Percentiles rank a stretch among this genome's conserved stretches.
These are phyloP conservation scores for Anomalospiza imberbis DNA, from an alignment of 2,797 vertebrate species.

Conservation along the genomic window DNA sequence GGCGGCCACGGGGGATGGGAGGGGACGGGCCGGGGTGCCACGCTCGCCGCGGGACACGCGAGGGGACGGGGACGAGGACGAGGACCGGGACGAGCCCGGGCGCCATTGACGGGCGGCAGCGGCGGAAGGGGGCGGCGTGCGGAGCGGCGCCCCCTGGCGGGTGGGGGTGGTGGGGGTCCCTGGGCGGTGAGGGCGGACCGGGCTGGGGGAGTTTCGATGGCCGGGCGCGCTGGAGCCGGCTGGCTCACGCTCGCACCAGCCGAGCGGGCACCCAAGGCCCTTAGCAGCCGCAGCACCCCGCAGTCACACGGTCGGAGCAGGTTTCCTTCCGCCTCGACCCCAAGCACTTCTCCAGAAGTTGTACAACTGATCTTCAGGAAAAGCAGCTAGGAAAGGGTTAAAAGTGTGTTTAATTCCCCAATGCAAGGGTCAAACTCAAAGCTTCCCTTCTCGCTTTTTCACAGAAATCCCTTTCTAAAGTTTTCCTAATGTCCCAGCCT, in stretches of 20 bases:
- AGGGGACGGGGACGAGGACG: neutral
- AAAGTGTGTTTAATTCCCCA: neutral
- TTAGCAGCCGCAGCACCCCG: accelerated
- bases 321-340: too few relatives aligned
- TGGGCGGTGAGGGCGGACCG: accelerated
- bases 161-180: too few relatives aligned
- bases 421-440: neutral
- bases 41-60: neutral
- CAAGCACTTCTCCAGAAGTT: neutral
- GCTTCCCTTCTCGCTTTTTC: neutral
- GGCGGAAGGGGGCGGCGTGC: neutral
- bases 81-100: neutral
- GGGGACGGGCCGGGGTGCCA: neutral
- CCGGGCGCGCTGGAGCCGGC: accelerated
- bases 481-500: neutral
- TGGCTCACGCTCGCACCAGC: accelerated
- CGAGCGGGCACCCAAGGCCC: neutral
- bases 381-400: neutral
- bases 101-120: neutral
- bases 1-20: too few relatives aligned
- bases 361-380: neutral
- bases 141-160: neutral
- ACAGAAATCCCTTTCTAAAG: neutral
- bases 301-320: too few relatives aligned
- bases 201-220: accelerated